Base-by-base conservation (phyloP, 92 coral and sea anemone genomes). In the Epizoanthus stellaris region DNA sequence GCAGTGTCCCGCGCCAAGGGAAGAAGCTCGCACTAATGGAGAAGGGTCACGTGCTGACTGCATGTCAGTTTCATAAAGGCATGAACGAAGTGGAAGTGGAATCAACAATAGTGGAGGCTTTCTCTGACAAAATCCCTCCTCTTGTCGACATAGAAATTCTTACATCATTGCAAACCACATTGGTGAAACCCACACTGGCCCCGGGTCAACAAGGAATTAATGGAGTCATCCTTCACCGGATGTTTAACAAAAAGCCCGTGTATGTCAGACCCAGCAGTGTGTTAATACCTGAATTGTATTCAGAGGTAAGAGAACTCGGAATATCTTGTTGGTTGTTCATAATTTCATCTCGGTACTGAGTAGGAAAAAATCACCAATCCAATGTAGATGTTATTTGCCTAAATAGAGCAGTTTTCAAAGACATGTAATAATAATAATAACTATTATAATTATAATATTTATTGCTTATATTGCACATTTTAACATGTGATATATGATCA, bases 31-130 rank as follows among this genome's bases (percentile, higher is more conserved):
- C 82, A 8, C 39, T 82, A 21, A 83, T 73, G 82, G 88, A 72
- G 54, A 69, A 87, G 11, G 91, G 91, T n/a, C 88, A 87, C 74
- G 73, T 87, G 12, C 80, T 87, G 52, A 53, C 88, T 30, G 91
- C 75, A 40, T 71, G 88, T 47, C 69, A 60, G 52, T 84, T 87
- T 67, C 45, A 53, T 67, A 85, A 81, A 67, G 74, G 66, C 11
- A 87, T 87, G 90, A 81, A 1, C 52, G 90, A 72, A 39, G 81
- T 45, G 17, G 58, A 87, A 54, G 88, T 87, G 8, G 88, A 87
- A 73, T 39, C 70, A 14, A 64, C 88, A n/a, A 87, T 87, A 38
- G 17, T 60, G 6, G 91, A 87, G 76, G 88, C 91, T 16, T 87
- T 87, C 64, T 81, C 43, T 19, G 88, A 76, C 20, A 82, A 85